Base-by-base conservation (phyloP, 2,797 vertebrate genomes). In the Sebastes alutus region DNA sequence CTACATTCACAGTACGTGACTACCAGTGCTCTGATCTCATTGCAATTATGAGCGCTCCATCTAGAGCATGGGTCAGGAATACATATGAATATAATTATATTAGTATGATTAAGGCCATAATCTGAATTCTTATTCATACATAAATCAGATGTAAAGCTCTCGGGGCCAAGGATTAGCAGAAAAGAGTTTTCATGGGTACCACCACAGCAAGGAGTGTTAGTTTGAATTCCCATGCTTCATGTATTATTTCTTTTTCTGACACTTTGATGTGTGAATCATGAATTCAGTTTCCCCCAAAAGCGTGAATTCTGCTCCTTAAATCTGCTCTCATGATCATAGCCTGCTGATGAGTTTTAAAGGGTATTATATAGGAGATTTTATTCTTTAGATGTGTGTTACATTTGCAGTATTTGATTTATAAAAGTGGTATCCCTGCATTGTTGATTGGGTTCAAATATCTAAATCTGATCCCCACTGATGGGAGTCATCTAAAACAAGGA, bases 261-360 rank as follows among this genome's bases (percentile, higher is more conserved):
- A 67, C 77, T 92, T 90, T 90, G 87, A 90, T 69, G 77, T 81
- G 16, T 54, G 62, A 86, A 73, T 80, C 72, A 52, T 72, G 29
- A 49, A 70, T 85, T 77, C 77, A 42, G 33, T 79, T 80, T 75
- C 61, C 78, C 80, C 56, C 16, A 38, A 55, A 27, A 55, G 62
- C 60, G 13, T 25, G n/a, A 73, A 52, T 73, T 29, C 59, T 49
- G 32, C 38, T 82, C 70, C 35, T 72, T 54, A 80, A 70, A 75
- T 66, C 75, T 73, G 69, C 59, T 80, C 52, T 66, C n/a, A 27
- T 63, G 78, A 62, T 55, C 59, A 46, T 4, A 58, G 1, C 12
- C 60, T 65, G 20, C 4, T 55, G 56, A 30, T 72, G 38, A 78
- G 14, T 14, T 74, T 76, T 72, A 60, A 49, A 67, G 59, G 18